Evolutionary conservation across 2,797 vertebrate species (phyloP), one percentile per base, ranked within the genome.

Genomic region (Microctenopoma steveboyesi): DNA sequence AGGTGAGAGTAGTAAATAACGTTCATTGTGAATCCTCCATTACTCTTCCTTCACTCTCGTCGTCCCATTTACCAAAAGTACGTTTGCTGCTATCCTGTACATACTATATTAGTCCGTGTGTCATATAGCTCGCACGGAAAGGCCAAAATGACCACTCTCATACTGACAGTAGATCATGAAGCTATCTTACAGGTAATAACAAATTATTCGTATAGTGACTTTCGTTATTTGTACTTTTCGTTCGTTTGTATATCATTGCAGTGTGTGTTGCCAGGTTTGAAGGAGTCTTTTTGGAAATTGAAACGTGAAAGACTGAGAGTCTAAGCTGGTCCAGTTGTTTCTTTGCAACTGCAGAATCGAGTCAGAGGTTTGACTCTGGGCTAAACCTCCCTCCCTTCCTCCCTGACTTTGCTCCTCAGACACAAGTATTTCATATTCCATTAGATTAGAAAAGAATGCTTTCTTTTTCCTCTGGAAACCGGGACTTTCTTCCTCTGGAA

Each of bases 61-160:
- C 53, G 50, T 89, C 78, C 85, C 77, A 75, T 93, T 92, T 92
- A 92, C 92, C 92, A 92, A 94, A 93, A 90, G 89, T 92, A 84
- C 88, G 87, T 93, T 93, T 94, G 94, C 94, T 95, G 94, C 94
- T 95, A 95, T 81, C 83, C 89, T 94, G 92, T 91, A 91, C 76
- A 86, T 83, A 84, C 68, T 86, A 81, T 78, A 82, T 76, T 69
- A 82, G 75, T 84, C 82, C 75, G 78, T 89, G 79, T 82, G 72
- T 88, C 76, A 71, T 81, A 73, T 84, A 76, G 86, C 13, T 59
- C 76, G 78, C 69, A 84, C 81, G 87, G 63, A 87, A 83, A 79
- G 80, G 74, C 84, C 85, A 56, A 82, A 81, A 76, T 68, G 74
- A 77, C 72, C 79, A 73, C 71, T 78, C 67, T 76, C 69, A 67